Percentiles rank a stretch among this genome's conserved stretches.
These are phyloP conservation scores for Halictus rubicundus DNA, from an alignment of 1,140 invertebrate genomes.

Conservation along the genomic window DNA sequence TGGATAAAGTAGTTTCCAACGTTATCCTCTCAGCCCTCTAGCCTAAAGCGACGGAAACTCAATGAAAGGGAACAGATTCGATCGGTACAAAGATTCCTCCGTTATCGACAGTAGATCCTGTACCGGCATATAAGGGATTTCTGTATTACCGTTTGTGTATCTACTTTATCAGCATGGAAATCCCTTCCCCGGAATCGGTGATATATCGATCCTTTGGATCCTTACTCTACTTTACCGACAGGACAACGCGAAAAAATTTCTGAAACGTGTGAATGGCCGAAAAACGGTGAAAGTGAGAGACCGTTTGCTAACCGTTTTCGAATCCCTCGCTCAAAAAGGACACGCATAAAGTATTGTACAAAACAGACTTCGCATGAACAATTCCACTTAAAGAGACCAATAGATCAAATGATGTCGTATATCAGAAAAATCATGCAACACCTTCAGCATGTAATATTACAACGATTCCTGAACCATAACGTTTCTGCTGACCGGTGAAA, in stretches of 20 bases:
- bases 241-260: background rate
- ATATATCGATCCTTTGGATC: background rate
- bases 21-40: background rate
- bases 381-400: too few relatives aligned
- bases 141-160: background rate
- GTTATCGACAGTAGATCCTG: background rate
- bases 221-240: conserved; percentile 43
- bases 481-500: too few relatives aligned
- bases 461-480: too few relatives aligned
- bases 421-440: too few relatives aligned
- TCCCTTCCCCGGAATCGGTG: too few relatives aligned
- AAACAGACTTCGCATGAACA: too few relatives aligned
- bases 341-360: background rate
- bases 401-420: too few relatives aligned
- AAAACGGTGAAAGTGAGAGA: conserved; percentile 46
- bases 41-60: background rate
- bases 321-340: background rate
- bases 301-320: conserved; percentile 8
- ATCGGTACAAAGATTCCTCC: conserved; percentile 1
- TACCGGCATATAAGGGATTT: background rate
- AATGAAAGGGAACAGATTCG: background rate
- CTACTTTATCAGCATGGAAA: background rate
- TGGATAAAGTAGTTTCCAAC: background rate
- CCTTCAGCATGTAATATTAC: too few relatives aligned
- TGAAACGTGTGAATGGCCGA: background rate